Evolutionary conservation across 2,113 vertebrate genomes (phyloP).

Genomic region (Cyphomyrus discorhynchus): DNA sequence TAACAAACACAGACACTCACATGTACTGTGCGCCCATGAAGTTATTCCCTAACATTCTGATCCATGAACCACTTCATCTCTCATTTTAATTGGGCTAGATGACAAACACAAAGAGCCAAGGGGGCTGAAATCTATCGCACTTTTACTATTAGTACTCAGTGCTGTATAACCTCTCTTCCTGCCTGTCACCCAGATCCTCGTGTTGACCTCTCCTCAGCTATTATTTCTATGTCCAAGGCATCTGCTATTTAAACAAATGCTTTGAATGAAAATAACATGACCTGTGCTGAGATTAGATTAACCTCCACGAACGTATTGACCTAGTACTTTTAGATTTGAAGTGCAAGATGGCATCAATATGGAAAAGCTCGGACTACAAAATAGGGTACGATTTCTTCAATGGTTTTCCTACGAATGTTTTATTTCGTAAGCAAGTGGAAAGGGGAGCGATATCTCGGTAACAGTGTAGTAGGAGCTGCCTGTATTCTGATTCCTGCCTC

Average conservation of each 20-base stretch:
- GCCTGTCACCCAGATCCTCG: not conserved
- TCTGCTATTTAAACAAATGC: not conserved
- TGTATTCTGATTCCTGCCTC: not conserved
- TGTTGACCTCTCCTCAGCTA: not conserved
- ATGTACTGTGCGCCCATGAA: not conserved
- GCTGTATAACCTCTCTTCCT: not conserved
- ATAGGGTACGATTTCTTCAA: not conserved
- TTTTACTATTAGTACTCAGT: not conserved
- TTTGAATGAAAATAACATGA: not conserved
- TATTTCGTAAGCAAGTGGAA: not conserved
- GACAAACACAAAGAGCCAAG: not conserved
- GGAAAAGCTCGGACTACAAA: not conserved
- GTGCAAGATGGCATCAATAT: not conserved
- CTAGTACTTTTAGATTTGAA: not conserved
- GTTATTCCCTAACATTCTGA: not conserved
- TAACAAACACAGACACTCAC: not conserved
- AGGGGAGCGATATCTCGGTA: not conserved
- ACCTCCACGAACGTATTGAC: not conserved
- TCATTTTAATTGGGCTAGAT: not conserved
- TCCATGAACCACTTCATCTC: not conserved
- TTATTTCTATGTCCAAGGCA: not conserved
- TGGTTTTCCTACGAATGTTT: not conserved
- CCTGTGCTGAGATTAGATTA: not conserved
- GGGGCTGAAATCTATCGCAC: not conserved
- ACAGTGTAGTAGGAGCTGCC: not conserved